phyloP scores from a whole-genome alignment of 1,140 invertebrate genomes.

The Trachymyrmex cornetzi region DNA sequence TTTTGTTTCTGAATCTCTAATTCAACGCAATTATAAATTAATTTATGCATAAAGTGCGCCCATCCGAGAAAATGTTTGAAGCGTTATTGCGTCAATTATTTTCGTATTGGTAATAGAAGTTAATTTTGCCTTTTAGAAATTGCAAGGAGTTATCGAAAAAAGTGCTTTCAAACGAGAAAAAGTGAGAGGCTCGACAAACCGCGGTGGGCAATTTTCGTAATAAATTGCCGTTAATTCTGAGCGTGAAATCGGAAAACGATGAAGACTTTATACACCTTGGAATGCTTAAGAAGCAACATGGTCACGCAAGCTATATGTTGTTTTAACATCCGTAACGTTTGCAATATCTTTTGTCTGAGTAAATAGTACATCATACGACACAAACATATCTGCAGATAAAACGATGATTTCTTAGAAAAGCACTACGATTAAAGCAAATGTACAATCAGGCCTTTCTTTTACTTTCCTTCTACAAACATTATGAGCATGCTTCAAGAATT shows the following conservation, averaged over 20 bases:
- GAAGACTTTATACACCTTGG: conserved; percentile 39
- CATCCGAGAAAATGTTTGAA: not conserved
- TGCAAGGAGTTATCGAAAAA: not conserved
- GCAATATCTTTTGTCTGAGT: conserved; percentile 19
- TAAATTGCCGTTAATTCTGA: conserved; percentile 70
- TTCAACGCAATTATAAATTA: not conserved
- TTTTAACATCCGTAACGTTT: conserved; percentile 44
- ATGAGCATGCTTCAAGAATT: not conserved
- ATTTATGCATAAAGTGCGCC: not conserved
- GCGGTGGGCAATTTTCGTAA: conserved; percentile 52
- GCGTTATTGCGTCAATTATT: not conserved
- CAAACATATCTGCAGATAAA: conserved; percentile 10
- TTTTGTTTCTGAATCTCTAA: not conserved
- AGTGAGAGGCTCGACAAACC: conserved; percentile 1
- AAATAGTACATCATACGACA: conserved; percentile 5
- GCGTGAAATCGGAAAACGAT: conserved; percentile 70
- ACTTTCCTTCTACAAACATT: not conserved
- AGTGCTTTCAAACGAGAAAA: conserved; percentile 12
- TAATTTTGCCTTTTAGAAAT: conserved; percentile 30
- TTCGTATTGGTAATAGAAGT: not conserved
- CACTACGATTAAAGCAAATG: conserved; percentile 15
- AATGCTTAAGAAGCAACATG: conserved; percentile 31
- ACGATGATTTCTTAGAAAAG: not conserved
- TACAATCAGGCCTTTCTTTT: not conserved
- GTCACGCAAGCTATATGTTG: conserved; percentile 37